Evolutionary conservation across 1,140 invertebrate species (phyloP).

Genomic region (Bactericera cockerelli): DNA sequence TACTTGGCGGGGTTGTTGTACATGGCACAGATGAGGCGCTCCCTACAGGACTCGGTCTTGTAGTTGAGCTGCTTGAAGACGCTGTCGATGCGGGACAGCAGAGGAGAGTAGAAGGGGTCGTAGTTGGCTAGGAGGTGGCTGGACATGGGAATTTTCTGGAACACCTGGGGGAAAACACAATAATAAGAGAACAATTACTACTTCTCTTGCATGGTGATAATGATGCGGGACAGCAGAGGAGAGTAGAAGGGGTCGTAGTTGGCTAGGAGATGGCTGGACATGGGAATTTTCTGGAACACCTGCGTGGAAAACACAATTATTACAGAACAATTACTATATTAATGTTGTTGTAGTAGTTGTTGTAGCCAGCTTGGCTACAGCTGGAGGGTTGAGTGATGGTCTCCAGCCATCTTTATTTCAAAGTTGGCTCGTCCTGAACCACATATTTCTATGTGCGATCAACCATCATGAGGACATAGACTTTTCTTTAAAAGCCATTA

Average conservation of each 20-base stretch:
- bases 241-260: conserved; percentile 79
- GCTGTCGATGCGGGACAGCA: conserved; percentile 60
- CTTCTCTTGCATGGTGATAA: too few relatives aligned
- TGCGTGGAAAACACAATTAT: too few relatives aligned
- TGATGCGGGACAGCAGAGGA: conserved; percentile 55
- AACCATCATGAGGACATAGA: too few relatives aligned
- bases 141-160: conserved; percentile 67
- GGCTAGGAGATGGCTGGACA: conserved; percentile 58
- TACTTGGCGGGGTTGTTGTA: conserved; percentile 69
- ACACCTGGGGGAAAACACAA: conserved; percentile 45
- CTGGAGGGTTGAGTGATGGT: too few relatives aligned
- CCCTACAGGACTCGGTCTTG: conserved; percentile 51
- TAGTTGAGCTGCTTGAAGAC: conserved; percentile 60
- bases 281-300: conserved; percentile 70
- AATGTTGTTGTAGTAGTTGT: neutral
- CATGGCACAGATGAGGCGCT: conserved; percentile 68
- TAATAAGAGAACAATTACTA: too few relatives aligned
- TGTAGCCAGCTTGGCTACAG: too few relatives aligned
- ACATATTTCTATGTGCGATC: too few relatives aligned
- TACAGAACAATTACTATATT: too few relatives aligned
- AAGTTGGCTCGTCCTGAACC: too few relatives aligned
- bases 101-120: conserved; percentile 70
- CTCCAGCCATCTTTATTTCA: too few relatives aligned
- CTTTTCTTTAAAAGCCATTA: too few relatives aligned
- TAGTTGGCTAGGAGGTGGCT: conserved; percentile 66